Conservation (phyloP, 2,888 invertebrate genomes). For the Rhorus exstirpatorius region DNA sequence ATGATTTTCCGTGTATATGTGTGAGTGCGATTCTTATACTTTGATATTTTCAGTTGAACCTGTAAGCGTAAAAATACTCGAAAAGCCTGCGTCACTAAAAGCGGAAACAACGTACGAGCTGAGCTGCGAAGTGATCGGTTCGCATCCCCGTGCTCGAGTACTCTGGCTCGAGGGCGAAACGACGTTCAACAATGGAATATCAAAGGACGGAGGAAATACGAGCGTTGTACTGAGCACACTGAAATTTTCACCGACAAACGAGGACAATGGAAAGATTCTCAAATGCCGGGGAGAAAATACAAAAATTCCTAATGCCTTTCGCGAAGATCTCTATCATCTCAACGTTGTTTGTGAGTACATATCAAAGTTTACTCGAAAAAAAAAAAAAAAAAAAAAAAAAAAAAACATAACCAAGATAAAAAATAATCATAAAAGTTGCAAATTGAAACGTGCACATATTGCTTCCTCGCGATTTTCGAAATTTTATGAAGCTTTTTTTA, state of each 20-base stretch:
- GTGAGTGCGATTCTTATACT: constrained; percentile 33
- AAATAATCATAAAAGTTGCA: no score
- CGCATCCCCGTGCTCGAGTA: constrained; percentile 94
- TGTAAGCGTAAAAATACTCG: constrained; percentile 91
- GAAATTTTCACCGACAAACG: constrained; percentile 93
- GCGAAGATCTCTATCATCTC: constrained; percentile 93
- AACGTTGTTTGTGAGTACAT: constrained; percentile 96
- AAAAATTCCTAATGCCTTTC: constrained; percentile 90
- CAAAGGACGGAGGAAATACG: constrained; percentile 86
- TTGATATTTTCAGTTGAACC: constrained; percentile 91
- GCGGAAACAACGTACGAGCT: constrained; percentile 93
- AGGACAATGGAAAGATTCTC: constrained; percentile 94
- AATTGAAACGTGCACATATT: no score
- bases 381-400: not conserved
- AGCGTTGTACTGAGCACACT: constrained; percentile 92
- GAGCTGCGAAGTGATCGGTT: constrained; percentile 94
- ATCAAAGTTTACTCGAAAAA: constrained; percentile 24
- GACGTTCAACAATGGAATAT: constrained; percentile 90
- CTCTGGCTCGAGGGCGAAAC: constrained; percentile 94
- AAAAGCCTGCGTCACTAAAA: constrained; percentile 92
- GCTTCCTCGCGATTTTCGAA: no score
- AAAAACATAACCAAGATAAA: not conserved
- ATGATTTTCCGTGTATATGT: no score
- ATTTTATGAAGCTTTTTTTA: no score
- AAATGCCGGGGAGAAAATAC: constrained; percentile 96